Evolutionary conservation across 2,888 invertebrate species (phyloP), one percentile per base, ranked within the genome.

Genomic region (Odontocerum albicorne): DNA sequence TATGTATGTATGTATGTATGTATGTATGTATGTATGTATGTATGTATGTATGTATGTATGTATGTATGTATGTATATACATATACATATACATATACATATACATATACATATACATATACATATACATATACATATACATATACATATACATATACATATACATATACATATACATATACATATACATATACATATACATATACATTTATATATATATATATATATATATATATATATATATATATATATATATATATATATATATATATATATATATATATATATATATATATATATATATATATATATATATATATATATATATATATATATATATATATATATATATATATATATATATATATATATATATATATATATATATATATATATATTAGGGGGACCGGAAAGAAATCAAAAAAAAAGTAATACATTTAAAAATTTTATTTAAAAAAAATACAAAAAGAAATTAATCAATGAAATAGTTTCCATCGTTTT

Each of bases 141-240:
- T 27, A 27, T 27, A 27, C 10, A 35, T 35, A 35, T 35, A 35
- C n/a, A 35, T 35, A 35, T 35, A 35, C n/a, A 35, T 35, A 35
- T 35, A 35, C n/a, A 35, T 35, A 35, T 35, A 35, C n/a, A 35
- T 35, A 35, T 35, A 35, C n/a, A 35, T 35, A 35, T 35, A 35
- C n/a, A 35, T 35, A 35, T 35, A 35, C n/a, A 35, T 35, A 35
- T 35, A 35, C n/a, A 35, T 35, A 35, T 35, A 35, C n/a, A 35
- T 35, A 35, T 35, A 35, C n/a, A 35, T 35, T 8, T 35, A 35
- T 35, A 35, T 35, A 35, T 35, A 35, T 35, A 35, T 35, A 35
- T 35, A 35, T 35, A 35, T 35, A 35, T 35, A 35, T 35, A 35
- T 35, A 35, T 35, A 35, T 35, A 35, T 35, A 35, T 35, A 35